Evolutionary conservation across 2,113 vertebrate genomes (phyloP).

Genomic region (Vombatus ursinus): DNA sequence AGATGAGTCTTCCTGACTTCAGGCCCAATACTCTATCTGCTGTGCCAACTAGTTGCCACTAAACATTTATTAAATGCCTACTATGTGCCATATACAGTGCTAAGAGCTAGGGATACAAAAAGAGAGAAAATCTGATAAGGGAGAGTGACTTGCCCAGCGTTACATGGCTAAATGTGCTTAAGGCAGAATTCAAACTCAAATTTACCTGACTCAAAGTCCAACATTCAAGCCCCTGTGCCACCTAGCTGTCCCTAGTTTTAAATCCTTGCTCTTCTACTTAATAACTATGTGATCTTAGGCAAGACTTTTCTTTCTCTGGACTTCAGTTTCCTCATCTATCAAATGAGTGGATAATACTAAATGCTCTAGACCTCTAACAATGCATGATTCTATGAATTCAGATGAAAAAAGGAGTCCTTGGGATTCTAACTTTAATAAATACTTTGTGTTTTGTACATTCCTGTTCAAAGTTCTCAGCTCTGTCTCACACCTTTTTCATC

Average conservation of each 20-base stretch:
- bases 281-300: neutral
- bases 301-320: neutral
- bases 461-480: neutral
- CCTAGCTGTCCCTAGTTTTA: neutral
- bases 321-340: neutral
- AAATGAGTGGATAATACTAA: neutral
- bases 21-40: no score
- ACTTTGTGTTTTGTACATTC: neutral
- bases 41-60: no score
- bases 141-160: no score
- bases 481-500: neutral
- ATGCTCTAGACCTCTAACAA: neutral
- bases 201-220: neutral
- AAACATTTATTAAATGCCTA: no score
- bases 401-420: neutral
- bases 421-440: neutral
- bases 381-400: neutral
- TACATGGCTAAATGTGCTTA: neutral
- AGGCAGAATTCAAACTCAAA: neutral
- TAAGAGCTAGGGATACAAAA: no score
- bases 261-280: neutral
- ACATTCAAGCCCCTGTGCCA: neutral
- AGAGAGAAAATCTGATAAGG: neutral
- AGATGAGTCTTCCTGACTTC: no score
- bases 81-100: no score